Conservation (phyloP, 92 coral and sea anemone genomes). For the Palythoa caribaeorum region DNA sequence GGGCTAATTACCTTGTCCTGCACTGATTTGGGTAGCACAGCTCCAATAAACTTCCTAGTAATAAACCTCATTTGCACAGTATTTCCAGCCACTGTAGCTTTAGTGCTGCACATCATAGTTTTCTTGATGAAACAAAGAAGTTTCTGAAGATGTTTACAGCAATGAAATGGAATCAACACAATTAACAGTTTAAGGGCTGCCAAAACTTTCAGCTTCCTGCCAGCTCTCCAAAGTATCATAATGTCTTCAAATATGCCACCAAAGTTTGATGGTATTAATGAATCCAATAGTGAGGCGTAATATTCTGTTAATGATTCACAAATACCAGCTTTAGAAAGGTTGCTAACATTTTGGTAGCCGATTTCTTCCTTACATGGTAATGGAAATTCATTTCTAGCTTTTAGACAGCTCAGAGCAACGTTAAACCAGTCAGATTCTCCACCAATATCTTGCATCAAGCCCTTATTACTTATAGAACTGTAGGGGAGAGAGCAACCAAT, state of each 20-base stretch:
- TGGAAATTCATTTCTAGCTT: conserved; percentile 75
- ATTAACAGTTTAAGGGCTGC: conserved; percentile 74
- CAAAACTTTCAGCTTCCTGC: conserved; percentile 53
- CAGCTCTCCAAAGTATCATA: conserved; percentile 46
- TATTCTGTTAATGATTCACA: conserved; percentile 76
- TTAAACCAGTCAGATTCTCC: conserved; percentile 66
- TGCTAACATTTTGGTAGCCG: conserved; percentile 78
- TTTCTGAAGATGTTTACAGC: conserved; percentile 75
- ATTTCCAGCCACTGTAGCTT: conserved; percentile 47
- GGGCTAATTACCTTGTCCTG: conserved; percentile 26
- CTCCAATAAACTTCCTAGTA: conserved; percentile 77
- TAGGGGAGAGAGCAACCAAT: neutral
- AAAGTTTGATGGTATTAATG: conserved; percentile 83
- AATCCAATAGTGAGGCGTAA: conserved; percentile 80
- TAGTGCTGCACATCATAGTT: conserved; percentile 50
- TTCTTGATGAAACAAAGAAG: conserved; percentile 83
- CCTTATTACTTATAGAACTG: neutral
- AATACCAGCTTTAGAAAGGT: conserved; percentile 76
- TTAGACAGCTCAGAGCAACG: conserved; percentile 83
- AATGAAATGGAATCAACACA: conserved; percentile 67
- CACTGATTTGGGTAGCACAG: conserved; percentile 71
- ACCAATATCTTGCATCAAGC: neutral
- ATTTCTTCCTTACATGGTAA: conserved; percentile 70
- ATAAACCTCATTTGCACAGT: conserved; percentile 64
- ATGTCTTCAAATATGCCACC: conserved; percentile 71